Conservation (phyloP, 2,797 vertebrate species). For the Microtus californicus region DNA sequence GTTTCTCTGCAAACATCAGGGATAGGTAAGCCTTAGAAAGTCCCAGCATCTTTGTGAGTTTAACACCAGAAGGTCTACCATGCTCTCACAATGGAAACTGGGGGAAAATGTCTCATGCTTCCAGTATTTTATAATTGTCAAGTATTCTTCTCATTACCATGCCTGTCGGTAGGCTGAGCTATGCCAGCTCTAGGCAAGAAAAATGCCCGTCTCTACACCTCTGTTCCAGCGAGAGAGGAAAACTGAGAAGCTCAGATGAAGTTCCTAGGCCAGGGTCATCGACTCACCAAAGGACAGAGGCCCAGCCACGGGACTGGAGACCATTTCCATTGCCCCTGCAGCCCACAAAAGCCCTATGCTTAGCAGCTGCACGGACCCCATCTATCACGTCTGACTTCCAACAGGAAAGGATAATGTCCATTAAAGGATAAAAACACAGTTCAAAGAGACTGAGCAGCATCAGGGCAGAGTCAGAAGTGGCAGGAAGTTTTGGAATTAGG, state of each 20-base stretch:
- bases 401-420: not conserved
- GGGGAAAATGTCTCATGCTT: not conserved
- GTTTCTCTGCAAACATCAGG: not conserved
- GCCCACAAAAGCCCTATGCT: not conserved
- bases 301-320: not conserved
- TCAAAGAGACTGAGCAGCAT: slow-evolving; percentile 17
- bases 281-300: not conserved
- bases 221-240: not conserved
- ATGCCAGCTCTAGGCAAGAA: not conserved
- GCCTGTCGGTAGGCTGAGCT: not conserved
- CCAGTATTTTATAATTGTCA: slow-evolving; percentile 24
- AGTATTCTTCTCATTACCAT: not conserved
- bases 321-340: not conserved
- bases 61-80: not conserved
- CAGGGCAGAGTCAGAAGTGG: not conserved
- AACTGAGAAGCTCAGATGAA: not conserved
- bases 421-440: not conserved
- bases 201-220: not conserved
- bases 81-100: not conserved
- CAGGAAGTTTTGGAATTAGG: slow-evolving; percentile 21
- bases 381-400: not conserved
- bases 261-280: not conserved
- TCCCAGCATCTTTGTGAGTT: not conserved
- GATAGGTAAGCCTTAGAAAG: not conserved
- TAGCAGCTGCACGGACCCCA: not conserved